Evolutionary conservation across 2,113 vertebrate species (phyloP).

Genomic region (Mesembrinibis cayennensis): DNA sequence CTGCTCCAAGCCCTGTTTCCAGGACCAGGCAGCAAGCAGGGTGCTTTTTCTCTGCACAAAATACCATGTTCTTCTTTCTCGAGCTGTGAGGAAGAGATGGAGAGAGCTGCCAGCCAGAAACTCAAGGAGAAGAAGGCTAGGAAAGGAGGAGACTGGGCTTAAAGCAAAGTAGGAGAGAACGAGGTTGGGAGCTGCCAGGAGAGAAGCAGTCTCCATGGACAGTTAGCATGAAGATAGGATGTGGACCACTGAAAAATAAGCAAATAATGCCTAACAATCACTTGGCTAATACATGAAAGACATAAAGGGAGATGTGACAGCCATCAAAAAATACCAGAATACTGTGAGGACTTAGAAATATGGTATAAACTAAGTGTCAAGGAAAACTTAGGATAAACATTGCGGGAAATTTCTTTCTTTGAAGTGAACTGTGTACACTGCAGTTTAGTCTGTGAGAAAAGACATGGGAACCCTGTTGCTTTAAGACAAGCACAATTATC

Average conservation of each 20-base stretch:
- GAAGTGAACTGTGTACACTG: background rate
- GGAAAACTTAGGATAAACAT: background rate
- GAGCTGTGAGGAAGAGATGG: background rate
- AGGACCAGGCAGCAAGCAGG: background rate
- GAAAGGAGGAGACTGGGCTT: background rate
- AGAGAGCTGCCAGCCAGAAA: background rate
- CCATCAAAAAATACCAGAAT: background rate
- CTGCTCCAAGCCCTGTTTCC: background rate
- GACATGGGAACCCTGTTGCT: background rate
- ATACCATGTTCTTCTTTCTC: background rate
- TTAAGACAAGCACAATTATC: background rate
- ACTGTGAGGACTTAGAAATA: background rate
- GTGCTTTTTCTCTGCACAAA: background rate
- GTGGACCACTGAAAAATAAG: background rate
- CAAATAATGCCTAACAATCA: rapidly evolving
- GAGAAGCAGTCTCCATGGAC: background rate
- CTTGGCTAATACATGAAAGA: background rate
- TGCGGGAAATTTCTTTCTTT: background rate
- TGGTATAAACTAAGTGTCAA: background rate
- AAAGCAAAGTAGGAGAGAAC: background rate
- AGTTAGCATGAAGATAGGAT: background rate
- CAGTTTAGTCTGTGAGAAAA: background rate
- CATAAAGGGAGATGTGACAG: background rate
- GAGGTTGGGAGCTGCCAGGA: background rate
- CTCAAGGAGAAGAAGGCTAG: background rate